A percentile compares a stretch with the other conserved stretches of the same genome.
Evolutionary conservation across 2,888 invertebrate species (phyloP).

Genomic region (Leptura quadrifasciata): DNA sequence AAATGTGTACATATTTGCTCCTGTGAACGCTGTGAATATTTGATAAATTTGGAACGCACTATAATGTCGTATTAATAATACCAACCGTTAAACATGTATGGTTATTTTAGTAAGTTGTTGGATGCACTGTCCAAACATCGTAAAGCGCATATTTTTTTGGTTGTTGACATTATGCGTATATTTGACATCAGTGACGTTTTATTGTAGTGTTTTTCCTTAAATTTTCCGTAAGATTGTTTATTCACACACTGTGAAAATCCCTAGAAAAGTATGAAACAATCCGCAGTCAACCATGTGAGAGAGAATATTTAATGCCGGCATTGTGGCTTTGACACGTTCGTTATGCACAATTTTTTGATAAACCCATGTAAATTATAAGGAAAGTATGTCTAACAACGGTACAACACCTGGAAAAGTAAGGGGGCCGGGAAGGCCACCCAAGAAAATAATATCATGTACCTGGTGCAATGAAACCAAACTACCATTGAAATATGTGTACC

Average conservation of each 20-base stretch:
- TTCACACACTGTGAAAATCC: not conserved
- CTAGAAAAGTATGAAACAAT: not conserved
- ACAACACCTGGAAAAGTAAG: slow-evolving; percentile 75
- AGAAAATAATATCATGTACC: slow-evolving; percentile 83
- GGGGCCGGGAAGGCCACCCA: slow-evolving; percentile 88
- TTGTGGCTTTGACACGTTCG: slow-evolving; percentile 21
- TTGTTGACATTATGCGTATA: slow-evolving; percentile 55
- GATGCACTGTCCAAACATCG: slow-evolving; percentile 37
- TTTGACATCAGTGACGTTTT: slow-evolving; percentile 51
- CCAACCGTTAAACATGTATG: not conserved
- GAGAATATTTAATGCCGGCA: slow-evolving; percentile 29
- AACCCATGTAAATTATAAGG: slow-evolving; percentile 26
- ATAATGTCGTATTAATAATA: not conserved
- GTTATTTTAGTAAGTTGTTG: slow-evolving; percentile 8
- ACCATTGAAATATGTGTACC: slow-evolving; percentile 89
- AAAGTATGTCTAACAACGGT: slow-evolving; percentile 67
- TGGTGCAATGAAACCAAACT: slow-evolving; percentile 92
- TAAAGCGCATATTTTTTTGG: slow-evolving; percentile 52
- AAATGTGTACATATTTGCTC: too few relatives aligned
- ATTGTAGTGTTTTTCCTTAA: slow-evolving; percentile 40
- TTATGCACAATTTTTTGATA: not conserved
- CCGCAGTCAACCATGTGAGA: not conserved
- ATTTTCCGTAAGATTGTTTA: slow-evolving; percentile 37
- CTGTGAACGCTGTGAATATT: too few relatives aligned
- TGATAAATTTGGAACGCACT: too few relatives aligned